Percentiles rank a stretch among this genome's conserved stretches.
Evolutionary conservation across 2,888 invertebrate species (phyloP).

Genomic region (Philonicus albiceps): DNA sequence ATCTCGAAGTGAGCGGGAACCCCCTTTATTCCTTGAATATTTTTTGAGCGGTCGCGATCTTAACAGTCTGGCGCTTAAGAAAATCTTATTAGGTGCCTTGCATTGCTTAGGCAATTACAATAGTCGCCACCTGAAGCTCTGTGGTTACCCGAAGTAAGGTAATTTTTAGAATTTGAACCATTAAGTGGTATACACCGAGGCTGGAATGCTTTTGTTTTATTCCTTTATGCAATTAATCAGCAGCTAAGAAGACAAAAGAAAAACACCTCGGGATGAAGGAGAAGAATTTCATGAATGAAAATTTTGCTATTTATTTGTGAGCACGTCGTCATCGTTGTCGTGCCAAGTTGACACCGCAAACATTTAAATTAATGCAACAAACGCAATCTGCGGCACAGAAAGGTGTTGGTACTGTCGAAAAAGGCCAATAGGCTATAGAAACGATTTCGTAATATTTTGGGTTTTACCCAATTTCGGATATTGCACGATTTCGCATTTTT

Average conservation of each 20-base stretch:
- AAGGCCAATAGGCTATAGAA: background rate
- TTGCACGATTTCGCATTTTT: background rate
- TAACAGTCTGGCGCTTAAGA: background rate
- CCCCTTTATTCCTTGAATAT: background rate
- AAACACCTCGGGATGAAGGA: background rate
- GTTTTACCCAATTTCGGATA: background rate
- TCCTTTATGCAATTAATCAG: background rate
- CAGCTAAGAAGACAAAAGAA: background rate
- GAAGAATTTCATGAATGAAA: background rate
- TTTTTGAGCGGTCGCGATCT: background rate
- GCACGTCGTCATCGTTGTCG: background rate
- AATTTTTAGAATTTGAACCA: background rate
- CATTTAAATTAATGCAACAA: background rate
- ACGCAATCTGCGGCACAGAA: background rate
- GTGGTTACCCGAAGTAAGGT: background rate
- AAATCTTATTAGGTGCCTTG: background rate
- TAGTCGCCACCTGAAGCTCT: background rate
- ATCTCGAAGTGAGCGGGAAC: background rate
- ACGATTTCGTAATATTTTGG: background rate
- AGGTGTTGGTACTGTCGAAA: background rate
- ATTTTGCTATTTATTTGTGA: background rate
- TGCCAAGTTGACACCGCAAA: background rate
- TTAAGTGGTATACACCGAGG: background rate
- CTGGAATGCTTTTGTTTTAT: background rate
- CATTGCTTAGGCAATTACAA: background rate